Evolutionary conservation across 2,888 invertebrate genomes (phyloP).

Genomic region (Drepanosiphum platanoidis): DNA sequence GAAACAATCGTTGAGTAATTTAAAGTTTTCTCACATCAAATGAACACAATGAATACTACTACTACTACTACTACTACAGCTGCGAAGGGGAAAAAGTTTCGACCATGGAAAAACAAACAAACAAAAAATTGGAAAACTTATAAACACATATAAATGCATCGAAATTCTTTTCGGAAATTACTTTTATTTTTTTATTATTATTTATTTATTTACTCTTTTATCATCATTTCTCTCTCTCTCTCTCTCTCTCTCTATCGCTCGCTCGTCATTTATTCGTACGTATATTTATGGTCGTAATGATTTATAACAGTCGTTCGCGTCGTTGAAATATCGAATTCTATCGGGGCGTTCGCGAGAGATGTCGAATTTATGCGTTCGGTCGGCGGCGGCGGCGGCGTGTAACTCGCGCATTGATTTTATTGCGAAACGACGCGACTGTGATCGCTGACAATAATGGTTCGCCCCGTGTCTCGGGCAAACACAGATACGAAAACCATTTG

Average conservation of each 20-base stretch:
- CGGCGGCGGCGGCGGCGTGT: not conserved
- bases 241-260: no score
- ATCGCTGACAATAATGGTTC: not conserved
- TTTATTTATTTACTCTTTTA: not conserved
- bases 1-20: constrained; percentile 48
- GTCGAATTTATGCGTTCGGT: not conserved
- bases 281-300: not conserved
- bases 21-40: constrained; percentile 24
- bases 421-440: not conserved
- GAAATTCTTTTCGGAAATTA: not conserved
- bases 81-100: not conserved
- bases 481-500: not conserved
- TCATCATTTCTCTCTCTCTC: no score
- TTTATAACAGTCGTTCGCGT: not conserved
- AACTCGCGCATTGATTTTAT: not conserved
- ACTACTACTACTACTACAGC: no score
- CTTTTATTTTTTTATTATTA: not conserved
- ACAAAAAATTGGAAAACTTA: constrained; percentile 14
- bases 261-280: not conserved
- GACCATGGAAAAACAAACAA: not conserved
- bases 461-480: not conserved
- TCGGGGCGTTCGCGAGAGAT: not conserved
- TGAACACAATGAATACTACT: not conserved
- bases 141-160: not conserved
- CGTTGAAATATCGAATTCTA: not conserved